A percentile compares a stretch with the other conserved stretches of the same genome.
Conservation (phyloP, 2,797 vertebrate genomes). For the Brachymystax lenok region DNA sequence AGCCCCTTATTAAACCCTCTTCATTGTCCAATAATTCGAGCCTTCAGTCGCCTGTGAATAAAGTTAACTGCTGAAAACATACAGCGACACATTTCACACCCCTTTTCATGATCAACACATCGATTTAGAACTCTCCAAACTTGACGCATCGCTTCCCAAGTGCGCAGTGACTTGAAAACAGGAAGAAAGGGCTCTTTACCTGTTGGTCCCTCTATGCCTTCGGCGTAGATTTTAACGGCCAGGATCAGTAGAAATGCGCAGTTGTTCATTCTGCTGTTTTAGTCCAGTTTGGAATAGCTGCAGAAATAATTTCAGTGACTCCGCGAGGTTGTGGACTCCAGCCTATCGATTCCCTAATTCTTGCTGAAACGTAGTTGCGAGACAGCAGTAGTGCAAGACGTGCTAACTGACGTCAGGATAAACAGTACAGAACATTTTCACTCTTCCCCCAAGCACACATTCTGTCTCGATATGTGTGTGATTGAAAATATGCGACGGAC, state of each 20-base stretch:
- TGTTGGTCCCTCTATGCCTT: conserved; percentile 83
- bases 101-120: background rate
- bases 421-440: conserved; percentile 77
- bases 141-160: conserved; percentile 41
- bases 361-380: conserved; percentile 66
- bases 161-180: conserved; percentile 29
- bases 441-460: conserved; percentile 57
- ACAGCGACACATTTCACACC: background rate
- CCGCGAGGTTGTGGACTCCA: conserved; percentile 55
- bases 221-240: conserved; percentile 79
- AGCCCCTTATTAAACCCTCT: background rate
- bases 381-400: conserved; percentile 66
- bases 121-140: background rate
- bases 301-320: conserved; percentile 68
- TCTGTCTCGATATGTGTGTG: conserved; percentile 35
- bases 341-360: conserved; percentile 63
- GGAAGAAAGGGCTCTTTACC: conserved; percentile 63
- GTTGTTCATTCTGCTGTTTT: conserved; percentile 79
- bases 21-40: too few species aligned
- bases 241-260: conserved; percentile 79
- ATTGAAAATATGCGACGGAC: conserved; percentile 57
- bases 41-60: background rate
- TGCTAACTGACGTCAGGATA: conserved; percentile 83
- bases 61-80: background rate
- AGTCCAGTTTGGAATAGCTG: conserved; percentile 76